phyloP scores from a whole-genome alignment of 2,888 invertebrate genomes.

The Drosophila glabriapex region DNA sequence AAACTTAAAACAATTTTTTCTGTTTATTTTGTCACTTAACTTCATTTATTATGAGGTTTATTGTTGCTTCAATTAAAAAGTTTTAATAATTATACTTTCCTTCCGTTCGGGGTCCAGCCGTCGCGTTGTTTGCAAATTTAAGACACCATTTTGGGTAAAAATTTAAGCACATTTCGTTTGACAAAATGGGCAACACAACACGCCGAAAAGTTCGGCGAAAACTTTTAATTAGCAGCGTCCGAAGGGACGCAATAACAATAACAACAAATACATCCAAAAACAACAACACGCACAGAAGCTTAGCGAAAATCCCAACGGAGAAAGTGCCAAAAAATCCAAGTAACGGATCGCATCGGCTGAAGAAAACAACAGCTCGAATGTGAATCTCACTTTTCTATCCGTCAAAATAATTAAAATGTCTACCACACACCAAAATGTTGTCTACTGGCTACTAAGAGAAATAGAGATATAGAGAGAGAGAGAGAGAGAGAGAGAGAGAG shows the following conservation, averaged over 20 bases:
- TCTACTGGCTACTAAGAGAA: neutral
- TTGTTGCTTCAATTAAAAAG: conserved; percentile 78
- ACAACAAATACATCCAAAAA: neutral
- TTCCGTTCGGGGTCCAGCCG: conserved; percentile 11
- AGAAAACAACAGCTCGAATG: conserved; percentile 32
- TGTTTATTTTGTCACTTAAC: conserved; percentile 46
- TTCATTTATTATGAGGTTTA: conserved; percentile 75
- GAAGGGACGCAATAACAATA: conserved; percentile 17
- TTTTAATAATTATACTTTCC: conserved; percentile 59
- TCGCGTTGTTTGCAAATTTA: conserved; percentile 21
- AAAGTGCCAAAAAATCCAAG: conserved; percentile 20
- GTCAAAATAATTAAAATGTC: conserved; percentile 58
- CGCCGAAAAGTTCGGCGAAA: conserved; percentile 59
- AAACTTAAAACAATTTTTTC: conserved; percentile 6
- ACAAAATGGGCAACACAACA: conserved; percentile 40
- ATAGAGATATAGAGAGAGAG: neutral
- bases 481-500: neutral
- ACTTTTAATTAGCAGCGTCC: conserved; percentile 74
- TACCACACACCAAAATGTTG: neutral
- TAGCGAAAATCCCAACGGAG: conserved; percentile 21
- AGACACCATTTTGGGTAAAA: conserved; percentile 33
- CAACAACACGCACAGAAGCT: conserved; percentile 4
- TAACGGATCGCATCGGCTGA: neutral
- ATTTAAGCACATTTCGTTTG: conserved; percentile 42
- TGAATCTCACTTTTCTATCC: conserved; percentile 44